phyloP scores from a whole-genome alignment of 2,797 vertebrate genomes.

The Botia almorhae region DNA sequence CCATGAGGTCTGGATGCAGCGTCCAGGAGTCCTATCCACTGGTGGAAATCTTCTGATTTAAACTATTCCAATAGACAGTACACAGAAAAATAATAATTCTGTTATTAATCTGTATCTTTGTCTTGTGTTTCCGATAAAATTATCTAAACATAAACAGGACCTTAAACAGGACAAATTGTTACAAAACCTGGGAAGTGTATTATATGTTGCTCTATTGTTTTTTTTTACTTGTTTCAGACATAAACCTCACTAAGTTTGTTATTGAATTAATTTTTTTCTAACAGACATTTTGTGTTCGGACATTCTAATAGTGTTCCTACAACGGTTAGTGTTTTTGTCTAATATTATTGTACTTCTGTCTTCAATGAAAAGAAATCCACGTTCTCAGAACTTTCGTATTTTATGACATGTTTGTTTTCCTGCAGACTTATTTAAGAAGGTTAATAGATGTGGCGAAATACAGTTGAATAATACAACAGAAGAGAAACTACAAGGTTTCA shows the following conservation, averaged over 20 bases:
- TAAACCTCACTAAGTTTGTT: constrained; percentile 18
- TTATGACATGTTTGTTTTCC: no score
- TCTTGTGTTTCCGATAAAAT: constrained; percentile 6
- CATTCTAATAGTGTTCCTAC: no score
- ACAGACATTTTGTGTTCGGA: no score
- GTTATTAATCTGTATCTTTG: not conserved
- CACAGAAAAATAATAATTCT: not conserved
- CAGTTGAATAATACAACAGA: no score
- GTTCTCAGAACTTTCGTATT: no score
- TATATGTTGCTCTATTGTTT: not conserved
- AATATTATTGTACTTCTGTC: no score
- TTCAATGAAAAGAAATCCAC: no score
- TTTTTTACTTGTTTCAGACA: not conserved
- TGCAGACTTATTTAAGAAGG: no score
- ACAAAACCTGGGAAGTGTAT: not conserved
- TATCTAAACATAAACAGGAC: not conserved
- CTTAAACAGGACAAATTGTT: not conserved
- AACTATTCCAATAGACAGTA: not conserved
- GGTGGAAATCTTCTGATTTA: not conserved
- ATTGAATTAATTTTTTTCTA: no score
- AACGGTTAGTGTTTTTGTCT: no score
- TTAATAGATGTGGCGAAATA: no score
- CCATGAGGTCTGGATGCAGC: constrained; percentile 2
- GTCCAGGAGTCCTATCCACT: not conserved
- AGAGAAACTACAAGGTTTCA: no score